Base-by-base conservation (phyloP, 2,113 vertebrate species). In the Hyaena hyaena region DNA sequence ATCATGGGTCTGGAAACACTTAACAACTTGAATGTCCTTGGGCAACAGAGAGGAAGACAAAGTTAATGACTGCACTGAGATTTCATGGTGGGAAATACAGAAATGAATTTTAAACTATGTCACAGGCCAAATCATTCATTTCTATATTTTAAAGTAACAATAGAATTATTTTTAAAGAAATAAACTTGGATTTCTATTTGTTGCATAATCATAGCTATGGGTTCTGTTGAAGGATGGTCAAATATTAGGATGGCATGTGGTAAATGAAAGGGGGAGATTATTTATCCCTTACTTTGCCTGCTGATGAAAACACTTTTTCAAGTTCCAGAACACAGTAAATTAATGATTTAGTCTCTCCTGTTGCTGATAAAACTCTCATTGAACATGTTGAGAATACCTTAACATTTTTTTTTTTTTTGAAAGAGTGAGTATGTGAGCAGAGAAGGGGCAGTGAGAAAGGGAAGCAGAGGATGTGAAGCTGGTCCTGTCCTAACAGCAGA, bases 21-120 rank as follows among this genome's bases (percentile, higher is more conserved):
- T 83, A 71, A 43, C 28, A 84, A 26, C 65, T 76, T 79, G 35
- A 33, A 12, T 66, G 31, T 86, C 73, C 77, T 86, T 79, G 84
- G 79, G 81, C 7, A 65, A 2, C 33, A 33, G 17, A 79, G 19
- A 35, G 35, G 39, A 86, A 61, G 39, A 61, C 10, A 83, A 61
- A 84, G 48, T 43, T 39, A 69, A 33, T 43, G 50, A 73, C 7
- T 50, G 24, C 23, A 17, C 17, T 91, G 66, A 90, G 28, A 43
- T 58, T 96, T 94, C 21, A 31, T n/a, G 33, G 19, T 9, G 9
- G 39, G 2, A 82, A 50, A 76, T 58, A 74, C 0, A 93, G 10
- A 96, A 93, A 31, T 81, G 12, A 92, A 61, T 79, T 84, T 89
- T 80, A 65, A 96, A n/a, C 33, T 45, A 26, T 79, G 15, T 61